Base-by-base conservation (phyloP, 1,140 invertebrate species). In the Ostrea denselamellosa region DNA sequence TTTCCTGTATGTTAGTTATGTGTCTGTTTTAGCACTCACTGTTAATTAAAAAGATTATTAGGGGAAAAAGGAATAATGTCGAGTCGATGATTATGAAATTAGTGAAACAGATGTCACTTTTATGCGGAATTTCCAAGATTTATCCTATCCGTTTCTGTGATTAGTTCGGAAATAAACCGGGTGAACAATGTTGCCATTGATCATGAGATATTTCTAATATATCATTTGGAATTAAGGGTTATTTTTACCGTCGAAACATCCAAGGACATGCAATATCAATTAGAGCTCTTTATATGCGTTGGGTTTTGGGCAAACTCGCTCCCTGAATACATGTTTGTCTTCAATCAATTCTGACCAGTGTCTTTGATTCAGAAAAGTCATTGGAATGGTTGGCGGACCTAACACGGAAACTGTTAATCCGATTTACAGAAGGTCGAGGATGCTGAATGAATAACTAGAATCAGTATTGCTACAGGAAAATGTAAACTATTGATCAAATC, bases 91-190 rank as follows among this genome's bases (percentile, higher is more conserved):
- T 34, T 71, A 71, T 71, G 68, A 71, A 71, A 71, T 71, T 71
- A 71, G 22, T 22, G 68, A 71, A 71, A 71, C 68, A 71, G 68
- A 71, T 71, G 68, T 71, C 68, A 71, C 25, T 71, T 19, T 71
- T 71, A 34, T 22, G 25, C 68, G 22, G 25, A 28, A 34, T 71
- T 71, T 34, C 68, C 25, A 2, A 25, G 28, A 62, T 62, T 62
- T 62, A 62, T 62, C 56, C 17, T 4, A 62, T 62, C 56, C 14
- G 25, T 34, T 34, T 71, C 68, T 71, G 10, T 28, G 25, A 71
- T 71, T 8, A 71, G 12, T 28, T 34, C 68, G 68, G 68, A 71
- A 71, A 71, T 28, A 14, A 71, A 25, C 28, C 25, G 25, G 14
- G 10, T 71, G 68, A 71, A 22, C 68, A 71, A 2, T 25, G 28